Evolutionary conservation across 2,888 invertebrate species (phyloP).

Genomic region (Argyresthia albistria): DNA sequence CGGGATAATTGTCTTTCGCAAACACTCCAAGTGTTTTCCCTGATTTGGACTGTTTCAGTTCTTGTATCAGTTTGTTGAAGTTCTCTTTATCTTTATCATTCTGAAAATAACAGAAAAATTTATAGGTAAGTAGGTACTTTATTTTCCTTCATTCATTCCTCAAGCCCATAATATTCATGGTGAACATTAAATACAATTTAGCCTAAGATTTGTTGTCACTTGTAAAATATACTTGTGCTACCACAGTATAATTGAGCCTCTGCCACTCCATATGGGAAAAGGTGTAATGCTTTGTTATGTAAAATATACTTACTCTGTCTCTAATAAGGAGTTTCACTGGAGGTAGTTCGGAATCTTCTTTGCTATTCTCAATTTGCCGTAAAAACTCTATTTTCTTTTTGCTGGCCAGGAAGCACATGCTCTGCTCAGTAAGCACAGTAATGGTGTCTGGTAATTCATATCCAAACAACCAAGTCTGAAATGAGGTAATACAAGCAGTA

Average conservation of each 20-base stretch:
- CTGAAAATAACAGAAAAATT: slow-evolving; percentile 43
- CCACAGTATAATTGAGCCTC: no score
- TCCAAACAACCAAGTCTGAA: slow-evolving; percentile 95
- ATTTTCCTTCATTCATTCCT: no score
- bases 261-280: no score
- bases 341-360: slow-evolving; percentile 86
- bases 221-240: slow-evolving; percentile 36
- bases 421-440: slow-evolving; percentile 89
- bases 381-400: slow-evolving; percentile 99
- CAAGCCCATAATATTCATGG: no score
- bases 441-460: slow-evolving; percentile 98
- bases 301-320: slow-evolving; percentile 81
- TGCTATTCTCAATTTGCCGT: slow-evolving; percentile 87
- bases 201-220: neutral
- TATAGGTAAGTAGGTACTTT: neutral
- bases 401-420: slow-evolving; percentile 92
- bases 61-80: slow-evolving; percentile 81
- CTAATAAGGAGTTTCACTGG: slow-evolving; percentile 88
- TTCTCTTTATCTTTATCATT: slow-evolving; percentile 94
- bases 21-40: slow-evolving; percentile 93
- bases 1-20: slow-evolving; percentile 93
- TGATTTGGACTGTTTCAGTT: slow-evolving; percentile 89
- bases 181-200: no score
- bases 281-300: neutral
- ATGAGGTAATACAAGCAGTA: slow-evolving; percentile 8